A percentile compares a stretch with the other conserved stretches of the same genome.
Evolutionary conservation across 2,888 invertebrate species (phyloP).

Genomic region (Micropterix aruncella): DNA sequence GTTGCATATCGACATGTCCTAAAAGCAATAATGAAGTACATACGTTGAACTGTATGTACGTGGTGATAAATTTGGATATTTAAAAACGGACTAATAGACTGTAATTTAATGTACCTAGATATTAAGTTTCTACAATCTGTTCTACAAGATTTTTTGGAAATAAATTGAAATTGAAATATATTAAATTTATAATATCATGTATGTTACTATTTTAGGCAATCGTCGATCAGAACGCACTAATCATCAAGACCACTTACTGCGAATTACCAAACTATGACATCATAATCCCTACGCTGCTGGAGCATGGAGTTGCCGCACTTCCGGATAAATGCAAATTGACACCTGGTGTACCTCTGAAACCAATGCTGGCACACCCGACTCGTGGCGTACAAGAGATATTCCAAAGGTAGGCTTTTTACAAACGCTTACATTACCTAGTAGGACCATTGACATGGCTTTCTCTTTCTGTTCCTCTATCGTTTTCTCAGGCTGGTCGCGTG

Average conservation of each 20-base stretch:
- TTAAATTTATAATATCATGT: no score
- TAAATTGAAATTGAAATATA: no score
- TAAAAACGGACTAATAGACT: no score
- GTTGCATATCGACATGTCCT: no score
- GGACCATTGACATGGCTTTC: not conserved
- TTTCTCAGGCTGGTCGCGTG: no score
- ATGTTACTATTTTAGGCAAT: slow-evolving; percentile 31
- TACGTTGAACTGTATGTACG: no score
- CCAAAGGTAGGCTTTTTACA: slow-evolving; percentile 33
- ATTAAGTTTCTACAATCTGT: no score
- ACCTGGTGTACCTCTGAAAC: slow-evolving; percentile 89
- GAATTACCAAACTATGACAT: slow-evolving; percentile 91
- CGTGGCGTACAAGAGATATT: slow-evolving; percentile 85
- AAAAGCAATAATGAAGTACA: no score
- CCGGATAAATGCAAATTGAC: slow-evolving; percentile 71
- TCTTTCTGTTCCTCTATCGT: not conserved
- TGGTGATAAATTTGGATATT: no score
- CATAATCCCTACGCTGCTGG: slow-evolving; percentile 64
- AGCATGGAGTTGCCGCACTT: slow-evolving; percentile 60
- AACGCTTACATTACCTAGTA: no score
- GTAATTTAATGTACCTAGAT: no score
- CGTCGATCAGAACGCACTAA: slow-evolving; percentile 58
- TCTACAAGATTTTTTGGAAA: no score
- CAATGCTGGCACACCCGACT: slow-evolving; percentile 98
- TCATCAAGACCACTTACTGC: slow-evolving; percentile 87